Evolutionary conservation across 2,888 invertebrate genomes (phyloP), one percentile per base, ranked within the genome.

Genomic region (Mesorhabditis sp.): DNA sequence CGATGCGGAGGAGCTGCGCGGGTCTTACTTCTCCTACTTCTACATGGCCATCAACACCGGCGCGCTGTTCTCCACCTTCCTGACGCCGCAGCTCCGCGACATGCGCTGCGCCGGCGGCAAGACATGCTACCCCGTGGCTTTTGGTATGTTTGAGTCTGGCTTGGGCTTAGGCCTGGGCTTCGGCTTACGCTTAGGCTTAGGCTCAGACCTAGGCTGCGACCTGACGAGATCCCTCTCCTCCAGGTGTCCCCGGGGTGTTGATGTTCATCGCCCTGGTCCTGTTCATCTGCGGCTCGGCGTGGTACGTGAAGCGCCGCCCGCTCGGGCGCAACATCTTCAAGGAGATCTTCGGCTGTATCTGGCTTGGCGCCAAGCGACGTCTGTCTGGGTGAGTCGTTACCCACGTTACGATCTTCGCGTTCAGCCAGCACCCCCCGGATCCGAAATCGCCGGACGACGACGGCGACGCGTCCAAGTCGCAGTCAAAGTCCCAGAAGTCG

Each of bases 41-140:
- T 96, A 96, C 88, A 93, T 95, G 85, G 89, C 94, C 66, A 95
- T 96, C 84, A 96, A 95, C 86, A 84, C 88, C 58, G 95, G 95
- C 13, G 93, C 93, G 78, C 90, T 94, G 74, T 89, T 95, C 69
- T 94, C 95, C 0, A 94, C 93, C 0, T 91, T 93, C 76, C 84
- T 95, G 3, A 94, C 95, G 0, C 96, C 96, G 0, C 90, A 94
- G 67, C 87, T 96, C 28, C 90, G 58, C 58, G 58, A 50, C n/a
- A 50, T 50, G 7, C n/a, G 10, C n/a, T 50, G 58, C 58, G 58
- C 58, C n/a, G 58, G 58, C n/a, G 7, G 10, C 7, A 50, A 10
- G n/a, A 50, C 58, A 2, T 50, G 58, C 2, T 50, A 50, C n/a
- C 58, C 58, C 1, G 7, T 50, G 58, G 58, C 58, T 50, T 50